Base-by-base conservation (phyloP, 1,140 invertebrate genomes). In the Odontomachus brunneus region DNA sequence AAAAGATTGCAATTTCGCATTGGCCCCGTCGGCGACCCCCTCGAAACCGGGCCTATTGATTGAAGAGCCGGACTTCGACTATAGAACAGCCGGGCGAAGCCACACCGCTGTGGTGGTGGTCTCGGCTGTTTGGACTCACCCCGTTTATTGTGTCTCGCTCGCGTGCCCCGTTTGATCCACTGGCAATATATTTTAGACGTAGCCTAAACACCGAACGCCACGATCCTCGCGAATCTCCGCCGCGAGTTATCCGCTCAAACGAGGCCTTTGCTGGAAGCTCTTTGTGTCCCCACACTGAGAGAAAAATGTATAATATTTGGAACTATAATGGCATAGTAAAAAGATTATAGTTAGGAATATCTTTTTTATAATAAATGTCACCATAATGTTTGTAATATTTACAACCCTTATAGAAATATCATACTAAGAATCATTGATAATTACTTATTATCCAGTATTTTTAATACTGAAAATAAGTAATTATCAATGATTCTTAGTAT, bases 1-100 rank as follows among this genome's bases (percentile, higher is more conserved):
- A 81, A 84, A 71, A 74, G 85, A 87, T 87, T 51, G 69, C 55
- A 59, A 53, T 80, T 57, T 84, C 49, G 44, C 26, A 49, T 51
- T 11, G 38, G 44, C 17, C n/a, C n/a, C 22, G 15, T 44, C 51
- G 38, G 33, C 65, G 22, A 26, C 38, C 75, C 29, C 44, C 65
- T 71, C 65, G 33, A 80, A 66, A 80, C 48, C 51, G 11, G 11
- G 75, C 55, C 65, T 69, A 80, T 80, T 71, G 75, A 80, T 80
- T 53, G 12, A 44, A 44, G 38, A 62, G 22, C 22, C 33, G 51
- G 19, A n/a, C 29, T 44, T 11, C 3, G 19, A 12, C 49, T 78
- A 44, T 69, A 55, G 63, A 57, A 7, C 26, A 14, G 44, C 15
- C 44, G 62, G 22, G 62, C 44, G 19, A 44, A 66, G 29, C 29